Percentiles rank a stretch among this genome's conserved stretches.
Evolutionary conservation across 2,113 vertebrate genomes (phyloP).

Genomic region (Pogona vitticeps): DNA sequence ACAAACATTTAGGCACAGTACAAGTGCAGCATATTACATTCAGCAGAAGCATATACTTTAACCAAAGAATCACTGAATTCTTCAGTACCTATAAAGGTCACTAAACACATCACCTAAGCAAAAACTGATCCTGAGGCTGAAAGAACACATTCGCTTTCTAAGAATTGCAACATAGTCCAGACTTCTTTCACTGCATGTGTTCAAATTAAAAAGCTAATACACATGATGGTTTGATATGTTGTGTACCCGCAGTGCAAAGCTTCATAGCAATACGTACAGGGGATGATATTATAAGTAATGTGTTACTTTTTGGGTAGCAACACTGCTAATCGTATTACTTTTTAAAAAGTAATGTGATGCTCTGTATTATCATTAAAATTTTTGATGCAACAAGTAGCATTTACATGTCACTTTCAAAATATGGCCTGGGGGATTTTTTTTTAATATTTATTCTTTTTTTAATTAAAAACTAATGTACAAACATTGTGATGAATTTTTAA

Average conservation of each 20-base stretch:
- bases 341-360: background rate
- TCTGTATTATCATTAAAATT: too few species aligned
- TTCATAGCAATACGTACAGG: background rate
- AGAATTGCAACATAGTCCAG: background rate
- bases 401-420: too few species aligned
- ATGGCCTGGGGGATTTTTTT: too few species aligned
- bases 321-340: background rate
- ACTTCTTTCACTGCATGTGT: background rate
- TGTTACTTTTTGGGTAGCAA: background rate
- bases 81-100: background rate
- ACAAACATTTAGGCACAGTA: background rate
- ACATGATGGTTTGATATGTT: background rate
- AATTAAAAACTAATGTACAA: too few species aligned
- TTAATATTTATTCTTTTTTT: too few species aligned
- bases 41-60: conserved; percentile 7
- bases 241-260: background rate
- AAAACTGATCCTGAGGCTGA: too few species aligned
- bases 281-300: background rate
- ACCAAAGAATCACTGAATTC: background rate
- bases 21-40: background rate
- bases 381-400: too few species aligned
- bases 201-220: background rate
- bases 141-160: background rate
- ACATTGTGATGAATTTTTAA: too few species aligned
- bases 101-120: background rate